Evolutionary conservation across 2,113 vertebrate genomes (phyloP), one percentile per base, ranked within the genome.

Genomic region (Macaca nemestrina): DNA sequence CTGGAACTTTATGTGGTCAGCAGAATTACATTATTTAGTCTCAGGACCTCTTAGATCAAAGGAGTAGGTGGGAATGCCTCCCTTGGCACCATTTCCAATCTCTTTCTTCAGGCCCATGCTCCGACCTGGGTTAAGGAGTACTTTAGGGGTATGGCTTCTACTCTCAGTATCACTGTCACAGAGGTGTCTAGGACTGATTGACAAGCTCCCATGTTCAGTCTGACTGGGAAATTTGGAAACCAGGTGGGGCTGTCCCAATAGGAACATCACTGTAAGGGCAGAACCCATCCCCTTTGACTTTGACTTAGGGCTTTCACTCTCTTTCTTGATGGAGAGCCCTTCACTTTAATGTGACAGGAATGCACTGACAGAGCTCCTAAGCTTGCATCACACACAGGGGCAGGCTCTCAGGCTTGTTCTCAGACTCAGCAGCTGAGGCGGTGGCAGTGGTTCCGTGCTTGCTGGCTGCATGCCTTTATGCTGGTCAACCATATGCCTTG

Each of bases 201-300:
- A 99, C 98, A 3, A 99, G 93, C 98, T 99, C 97, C 99, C 99
- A 96, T 99, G 99, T 98, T 99, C 99, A 96, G 99, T 99, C 99
- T 99, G 99, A 98, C 99, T 99, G 98, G 99, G 99, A 98, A 99
- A 99, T 99, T 99, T 99, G 98, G 99, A 99, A 99, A 99, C 99
- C 99, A 99, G 99, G 98, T 99, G 99, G 95, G 98, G 98, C 80
- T 99, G 99, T 97, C 99, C 99, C 98, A 99, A 99, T 30, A 99
- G 99, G 98, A 99, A 99, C 99, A 99, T 99, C 98, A 99, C 99
- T 98, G 99, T 99, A 98, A 99, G 99, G 98, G 99, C 99, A 97
- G 99, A 99, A 98, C 99, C 99, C 99, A 99, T 99, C 98, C 99
- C 99, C 99, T 99, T 99, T 99, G 99, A 99, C 99, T 99, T 99